phyloP scores from a whole-genome alignment of 2,797 vertebrate species.

The Rallus crepitans region DNA sequence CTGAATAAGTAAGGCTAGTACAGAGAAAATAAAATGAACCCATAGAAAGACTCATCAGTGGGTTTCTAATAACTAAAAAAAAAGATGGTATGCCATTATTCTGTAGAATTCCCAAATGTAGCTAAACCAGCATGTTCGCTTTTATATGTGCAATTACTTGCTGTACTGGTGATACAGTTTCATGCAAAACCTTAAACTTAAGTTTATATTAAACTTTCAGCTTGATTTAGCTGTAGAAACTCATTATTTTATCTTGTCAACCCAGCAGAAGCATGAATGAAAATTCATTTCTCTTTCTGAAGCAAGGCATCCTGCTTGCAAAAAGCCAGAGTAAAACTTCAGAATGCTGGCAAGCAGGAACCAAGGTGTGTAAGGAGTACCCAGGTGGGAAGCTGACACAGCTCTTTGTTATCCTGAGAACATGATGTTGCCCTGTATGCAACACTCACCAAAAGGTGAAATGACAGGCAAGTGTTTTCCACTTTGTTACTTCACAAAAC shows the following conservation, averaged over 20 bases:
- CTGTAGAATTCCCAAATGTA: neutral
- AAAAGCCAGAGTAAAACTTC: neutral
- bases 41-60: neutral
- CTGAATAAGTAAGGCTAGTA: neutral
- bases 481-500: neutral
- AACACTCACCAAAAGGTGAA: neutral
- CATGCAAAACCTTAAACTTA: neutral
- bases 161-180: neutral
- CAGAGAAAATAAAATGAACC: neutral
- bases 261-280: neutral
- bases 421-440: neutral
- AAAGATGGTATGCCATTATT: neutral
- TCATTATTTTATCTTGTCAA: neutral
- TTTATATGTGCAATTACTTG: neutral
- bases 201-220: neutral
- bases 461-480: neutral
- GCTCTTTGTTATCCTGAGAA: neutral
- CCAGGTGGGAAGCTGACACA: neutral
- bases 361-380: rapidly evolving
- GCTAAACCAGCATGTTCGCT: neutral
- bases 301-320: neutral
- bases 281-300: neutral
- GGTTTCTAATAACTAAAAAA: neutral
- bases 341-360: neutral
- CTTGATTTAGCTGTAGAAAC: neutral